Evolutionary conservation across 2,888 invertebrate genomes (phyloP), one percentile per base, ranked within the genome.

Genomic region (Malthinus flaveolus): DNA sequence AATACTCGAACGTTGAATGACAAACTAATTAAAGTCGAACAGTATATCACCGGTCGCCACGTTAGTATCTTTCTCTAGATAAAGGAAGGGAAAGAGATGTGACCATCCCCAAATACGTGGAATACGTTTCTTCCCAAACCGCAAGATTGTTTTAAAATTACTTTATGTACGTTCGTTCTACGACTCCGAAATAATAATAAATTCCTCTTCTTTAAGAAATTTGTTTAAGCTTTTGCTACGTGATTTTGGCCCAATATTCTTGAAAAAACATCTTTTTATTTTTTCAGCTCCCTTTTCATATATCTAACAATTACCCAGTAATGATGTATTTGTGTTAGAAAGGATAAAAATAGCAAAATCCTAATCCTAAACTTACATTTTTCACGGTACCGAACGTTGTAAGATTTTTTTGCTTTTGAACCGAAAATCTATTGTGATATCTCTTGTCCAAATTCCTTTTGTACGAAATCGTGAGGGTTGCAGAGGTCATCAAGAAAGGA

Each of bases 21-120:
- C 69, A 70, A 70, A 70, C 70, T 70, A 70, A 70, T 70, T 70
- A 70, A 70, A 69, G 69, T 68, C 68, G 61, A 66, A 69, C 70
- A 68, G 61, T 70, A 68, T 68, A 70, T 70, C 70, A 70, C 70
- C 49, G 51, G 36, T 46, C 49, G 51, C 57, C 51, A 53, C 50
- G 51, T 55, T 56, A 42, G 48, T 49, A 32, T 62, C 61, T 55
- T 58, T 13, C 35, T 59, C 49, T 49, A 13, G 13, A 33, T 9
- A 48, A 34, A 45, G 49, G 10, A 48, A 39, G 11, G 45, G 59
- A 62, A 49, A 33, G 47, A 44, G 59, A 62, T 23, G 46, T 52
- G 59, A 55, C 47, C 49, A 63, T 60, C 47, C 56, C 54, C 47
- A 56, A 62, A 60, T 62, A 61, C 54, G 49, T 34, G 51, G 53